Evolutionary conservation across 1,140 invertebrate genomes (phyloP).

Genomic region (Lanistes nyassanus): DNA sequence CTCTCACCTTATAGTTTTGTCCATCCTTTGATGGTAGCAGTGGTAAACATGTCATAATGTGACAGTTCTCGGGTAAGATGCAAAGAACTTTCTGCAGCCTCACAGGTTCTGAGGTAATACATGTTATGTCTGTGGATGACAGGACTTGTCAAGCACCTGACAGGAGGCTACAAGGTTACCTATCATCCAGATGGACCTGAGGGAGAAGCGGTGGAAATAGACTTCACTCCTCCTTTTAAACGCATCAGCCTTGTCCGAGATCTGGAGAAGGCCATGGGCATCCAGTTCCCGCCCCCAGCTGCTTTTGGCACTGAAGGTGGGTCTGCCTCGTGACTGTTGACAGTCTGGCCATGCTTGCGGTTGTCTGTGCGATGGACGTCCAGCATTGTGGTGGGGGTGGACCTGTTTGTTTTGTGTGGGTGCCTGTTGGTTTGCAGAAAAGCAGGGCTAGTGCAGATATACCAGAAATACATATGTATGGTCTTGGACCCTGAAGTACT

Average conservation of each 20-base stretch:
- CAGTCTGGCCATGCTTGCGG: not conserved
- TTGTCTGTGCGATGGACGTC: not conserved
- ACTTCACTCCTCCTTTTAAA: constrained; percentile 98
- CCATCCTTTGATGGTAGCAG: too few relatives aligned
- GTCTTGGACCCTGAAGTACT: too few relatives aligned
- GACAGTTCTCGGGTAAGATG: too few relatives aligned
- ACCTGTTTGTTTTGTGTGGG: too few relatives aligned
- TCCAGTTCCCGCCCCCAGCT: constrained; percentile 81
- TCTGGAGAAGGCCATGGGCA: constrained; percentile 84
- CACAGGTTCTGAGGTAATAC: too few relatives aligned
- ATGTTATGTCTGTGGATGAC: not conserved
- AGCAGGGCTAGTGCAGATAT: not conserved
- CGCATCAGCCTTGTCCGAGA: constrained; percentile 91
- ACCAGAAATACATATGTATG: not conserved
- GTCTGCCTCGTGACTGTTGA: constrained; percentile 12
- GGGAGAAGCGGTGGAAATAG: constrained; percentile 81
- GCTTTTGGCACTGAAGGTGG: constrained; percentile 67
- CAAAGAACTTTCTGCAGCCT: too few relatives aligned
- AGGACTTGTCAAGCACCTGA: constrained; percentile 79
- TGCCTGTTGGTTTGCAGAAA: not conserved
- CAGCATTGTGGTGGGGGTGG: too few relatives aligned
- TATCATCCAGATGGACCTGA: constrained; percentile 92
- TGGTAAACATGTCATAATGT: too few relatives aligned
- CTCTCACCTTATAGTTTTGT: too few relatives aligned
- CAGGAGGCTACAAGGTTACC: constrained; percentile 79